Evolutionary conservation across 2,113 vertebrate genomes (phyloP).

Genomic region (Polypterus bichir): DNA sequence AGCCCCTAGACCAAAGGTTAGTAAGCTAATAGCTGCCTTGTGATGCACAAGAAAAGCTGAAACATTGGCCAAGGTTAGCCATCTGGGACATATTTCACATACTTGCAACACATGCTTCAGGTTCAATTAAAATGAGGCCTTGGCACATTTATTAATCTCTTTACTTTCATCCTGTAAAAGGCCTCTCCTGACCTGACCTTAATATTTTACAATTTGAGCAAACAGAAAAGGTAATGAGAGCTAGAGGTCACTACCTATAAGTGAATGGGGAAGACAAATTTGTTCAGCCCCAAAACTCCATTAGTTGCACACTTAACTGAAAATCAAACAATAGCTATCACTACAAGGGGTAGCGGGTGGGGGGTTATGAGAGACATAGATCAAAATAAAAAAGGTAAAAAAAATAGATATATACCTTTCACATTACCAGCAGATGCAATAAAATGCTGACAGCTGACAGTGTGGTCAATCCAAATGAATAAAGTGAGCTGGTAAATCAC

Average conservation of each 20-base stretch:
- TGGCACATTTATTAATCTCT: slow-evolving; percentile 93
- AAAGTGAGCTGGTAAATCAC: slow-evolving; percentile 49
- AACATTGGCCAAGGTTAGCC: slow-evolving; percentile 59
- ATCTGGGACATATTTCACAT: slow-evolving; percentile 88
- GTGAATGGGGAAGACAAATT: slow-evolving; percentile 42
- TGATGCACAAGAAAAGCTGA: slow-evolving; percentile 58
- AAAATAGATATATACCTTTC: slow-evolving; percentile 37
- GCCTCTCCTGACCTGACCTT: slow-evolving; percentile 64
- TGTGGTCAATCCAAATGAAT: slow-evolving; percentile 50
- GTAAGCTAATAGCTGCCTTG: slow-evolving; percentile 88
- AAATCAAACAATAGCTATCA: slow-evolving; percentile 22
- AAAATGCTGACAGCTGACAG: slow-evolving; percentile 45
- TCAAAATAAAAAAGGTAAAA: slow-evolving; percentile 19
- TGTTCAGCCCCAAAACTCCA: slow-evolving; percentile 52
- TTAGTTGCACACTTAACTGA: slow-evolving; percentile 48
- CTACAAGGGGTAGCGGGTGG: slow-evolving; percentile 18
- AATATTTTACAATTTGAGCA: slow-evolving; percentile 56
- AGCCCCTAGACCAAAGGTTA: slow-evolving; percentile 86
- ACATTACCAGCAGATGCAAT: slow-evolving; percentile 43
- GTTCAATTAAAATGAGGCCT: slow-evolving; percentile 93
- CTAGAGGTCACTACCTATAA: slow-evolving; percentile 42
- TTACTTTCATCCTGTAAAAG: slow-evolving; percentile 51
- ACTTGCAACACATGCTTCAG: slow-evolving; percentile 88
- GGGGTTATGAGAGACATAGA: slow-evolving; percentile 29
- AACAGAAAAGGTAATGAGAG: slow-evolving; percentile 53